These are phyloP conservation scores for Hyaena hyaena DNA, from an alignment of 2,113 vertebrate genomes.

Conservation along the genomic window DNA sequence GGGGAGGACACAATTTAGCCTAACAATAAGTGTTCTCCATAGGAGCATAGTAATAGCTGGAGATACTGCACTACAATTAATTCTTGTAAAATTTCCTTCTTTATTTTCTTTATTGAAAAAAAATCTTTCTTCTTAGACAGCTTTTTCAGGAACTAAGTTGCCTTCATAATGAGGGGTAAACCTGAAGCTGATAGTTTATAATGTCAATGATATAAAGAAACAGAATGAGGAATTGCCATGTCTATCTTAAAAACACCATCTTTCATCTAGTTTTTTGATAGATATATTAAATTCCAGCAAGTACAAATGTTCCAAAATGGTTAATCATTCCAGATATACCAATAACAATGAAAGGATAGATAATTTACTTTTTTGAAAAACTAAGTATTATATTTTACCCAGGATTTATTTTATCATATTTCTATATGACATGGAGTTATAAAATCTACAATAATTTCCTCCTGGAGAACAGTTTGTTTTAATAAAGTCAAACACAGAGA, in stretches of 20 bases:
- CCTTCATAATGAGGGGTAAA: constrained; percentile 13
- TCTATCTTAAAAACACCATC: constrained; percentile 42
- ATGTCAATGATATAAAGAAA: not conserved
- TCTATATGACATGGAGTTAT: not conserved
- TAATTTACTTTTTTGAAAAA: constrained; percentile 2
- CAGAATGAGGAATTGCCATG: not conserved
- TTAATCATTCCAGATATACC: constrained; percentile 53
- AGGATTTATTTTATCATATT: constrained; percentile 27
- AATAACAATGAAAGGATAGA: not conserved
- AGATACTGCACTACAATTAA: not conserved
- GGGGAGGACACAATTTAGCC: not conserved
- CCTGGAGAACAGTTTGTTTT: constrained; percentile 47
- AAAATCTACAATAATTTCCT: constrained; percentile 58
- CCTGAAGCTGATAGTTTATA: not conserved
- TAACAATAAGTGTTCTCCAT: not conserved
- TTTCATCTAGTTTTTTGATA: not conserved
- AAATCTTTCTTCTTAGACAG: not conserved
- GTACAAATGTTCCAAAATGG: constrained; percentile 26
- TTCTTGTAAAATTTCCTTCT: not conserved
- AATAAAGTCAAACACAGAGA: constrained; percentile 32
- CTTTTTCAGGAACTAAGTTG: not conserved
- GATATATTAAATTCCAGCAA: not conserved
- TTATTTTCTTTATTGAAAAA: not conserved
- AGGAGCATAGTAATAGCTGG: not conserved
- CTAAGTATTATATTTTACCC: not conserved